Percentiles rank a stretch among this genome's conserved stretches.
phyloP scores from a whole-genome alignment of 2,113 vertebrate species.

The Cephalopholis sonnerati region DNA sequence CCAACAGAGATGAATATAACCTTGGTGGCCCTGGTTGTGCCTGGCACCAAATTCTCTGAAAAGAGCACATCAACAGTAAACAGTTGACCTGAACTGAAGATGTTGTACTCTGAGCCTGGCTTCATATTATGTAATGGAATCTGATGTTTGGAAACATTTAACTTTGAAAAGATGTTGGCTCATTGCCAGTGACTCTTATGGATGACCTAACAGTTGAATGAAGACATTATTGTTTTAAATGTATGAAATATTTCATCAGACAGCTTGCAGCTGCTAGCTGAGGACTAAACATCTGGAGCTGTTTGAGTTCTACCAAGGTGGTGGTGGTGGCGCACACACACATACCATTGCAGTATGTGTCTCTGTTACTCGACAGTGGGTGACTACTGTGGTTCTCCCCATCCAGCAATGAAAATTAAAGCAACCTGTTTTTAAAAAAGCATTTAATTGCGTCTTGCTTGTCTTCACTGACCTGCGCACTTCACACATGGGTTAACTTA shows the following conservation, averaged over 20 bases:
- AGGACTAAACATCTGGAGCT: background rate
- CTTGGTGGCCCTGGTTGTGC: background rate
- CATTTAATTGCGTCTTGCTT: constrained; percentile 7
- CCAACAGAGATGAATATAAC: background rate
- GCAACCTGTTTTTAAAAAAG: constrained; percentile 36
- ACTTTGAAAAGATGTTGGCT: background rate
- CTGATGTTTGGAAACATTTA: background rate
- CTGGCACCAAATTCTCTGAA: background rate
- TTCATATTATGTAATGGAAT: constrained; percentile 8
- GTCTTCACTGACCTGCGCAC: background rate
- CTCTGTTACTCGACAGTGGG: constrained; percentile 9
- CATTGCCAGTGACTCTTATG: background rate
- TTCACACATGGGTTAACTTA: background rate
- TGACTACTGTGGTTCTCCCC: constrained; percentile 33
- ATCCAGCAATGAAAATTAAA: constrained; percentile 44
- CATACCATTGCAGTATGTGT: background rate
- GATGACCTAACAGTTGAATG: background rate
- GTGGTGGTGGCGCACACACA: background rate
- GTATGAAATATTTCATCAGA: constrained; percentile 8
- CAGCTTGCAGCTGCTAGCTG: constrained; percentile 11
- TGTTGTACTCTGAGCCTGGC: constrained; percentile 12
- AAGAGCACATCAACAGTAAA: background rate
- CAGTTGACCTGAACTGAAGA: background rate
- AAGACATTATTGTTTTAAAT: constrained; percentile 13
- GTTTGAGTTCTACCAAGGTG: background rate